Evolutionary conservation across 1,140 invertebrate species (phyloP).

Genomic region (Achroia grisella): DNA sequence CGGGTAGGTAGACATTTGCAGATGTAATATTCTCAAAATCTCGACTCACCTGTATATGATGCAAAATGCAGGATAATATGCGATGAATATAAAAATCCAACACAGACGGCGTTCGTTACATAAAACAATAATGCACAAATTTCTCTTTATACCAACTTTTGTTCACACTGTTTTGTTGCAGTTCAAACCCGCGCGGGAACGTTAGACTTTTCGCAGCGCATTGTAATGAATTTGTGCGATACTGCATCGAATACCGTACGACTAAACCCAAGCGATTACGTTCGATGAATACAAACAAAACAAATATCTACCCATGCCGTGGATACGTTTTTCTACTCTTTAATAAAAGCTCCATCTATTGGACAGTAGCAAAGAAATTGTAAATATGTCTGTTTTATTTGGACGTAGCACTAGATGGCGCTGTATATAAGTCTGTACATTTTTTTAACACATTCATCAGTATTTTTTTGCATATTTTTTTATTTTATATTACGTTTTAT

Average conservation of each 20-base stretch:
- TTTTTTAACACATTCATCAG: too few relatives aligned
- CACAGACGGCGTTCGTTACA: conserved; percentile 36
- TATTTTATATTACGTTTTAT: too few relatives aligned
- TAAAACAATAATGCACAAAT: conserved; percentile 46
- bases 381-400: not conserved
- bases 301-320: conserved; percentile 11
- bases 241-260: conserved; percentile 42
- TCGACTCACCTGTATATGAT: not conserved
- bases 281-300: conserved; percentile 54
- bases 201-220: conserved; percentile 42
- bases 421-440: too few relatives aligned
- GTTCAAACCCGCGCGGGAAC: conserved; percentile 42
- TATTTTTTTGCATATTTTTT: too few relatives aligned
- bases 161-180: conserved; percentile 56
- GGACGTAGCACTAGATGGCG: too few relatives aligned
- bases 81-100: conserved; percentile 29
- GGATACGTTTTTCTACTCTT: conserved; percentile 9
- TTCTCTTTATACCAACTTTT: conserved; percentile 37
- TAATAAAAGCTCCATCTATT: conserved; percentile 21
- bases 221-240: conserved; percentile 33
- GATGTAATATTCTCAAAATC: too few relatives aligned
- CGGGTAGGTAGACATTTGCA: too few relatives aligned
- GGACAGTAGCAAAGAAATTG: conserved; percentile 10
- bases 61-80: not conserved
- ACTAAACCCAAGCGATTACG: conserved; percentile 42